Evolutionary conservation across 1,140 invertebrate genomes (phyloP).

Genomic region (Periplaneta americana): DNA sequence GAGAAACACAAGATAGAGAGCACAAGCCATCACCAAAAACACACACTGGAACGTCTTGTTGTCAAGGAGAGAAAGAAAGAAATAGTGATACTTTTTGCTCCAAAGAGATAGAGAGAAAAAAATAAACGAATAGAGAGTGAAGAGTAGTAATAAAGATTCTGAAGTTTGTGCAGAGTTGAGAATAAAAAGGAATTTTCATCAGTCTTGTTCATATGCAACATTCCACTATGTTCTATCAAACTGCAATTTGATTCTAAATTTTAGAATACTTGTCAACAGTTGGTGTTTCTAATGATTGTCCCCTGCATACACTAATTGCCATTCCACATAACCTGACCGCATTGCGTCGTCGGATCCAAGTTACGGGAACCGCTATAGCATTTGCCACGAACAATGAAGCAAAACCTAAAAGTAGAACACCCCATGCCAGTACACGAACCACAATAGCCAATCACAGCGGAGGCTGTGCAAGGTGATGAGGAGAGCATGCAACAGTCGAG

Average conservation of each 20-base stretch:
- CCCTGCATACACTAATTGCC: neutral
- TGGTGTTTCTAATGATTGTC: neutral
- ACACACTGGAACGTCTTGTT: conserved; percentile 6
- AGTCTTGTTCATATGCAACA: neutral
- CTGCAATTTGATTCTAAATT: neutral
- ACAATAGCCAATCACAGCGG: neutral
- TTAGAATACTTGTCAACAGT: neutral
- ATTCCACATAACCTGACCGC: neutral
- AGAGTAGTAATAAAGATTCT: neutral
- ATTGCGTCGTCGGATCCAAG: too few relatives aligned
- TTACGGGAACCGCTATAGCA: neutral
- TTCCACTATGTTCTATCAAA: neutral
- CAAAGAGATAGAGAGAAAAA: neutral
- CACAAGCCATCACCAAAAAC: conserved; percentile 17
- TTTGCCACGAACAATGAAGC: neutral
- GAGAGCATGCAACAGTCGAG: neutral
- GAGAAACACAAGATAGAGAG: conserved; percentile 23
- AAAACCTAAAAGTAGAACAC: neutral
- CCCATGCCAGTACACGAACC: neutral
- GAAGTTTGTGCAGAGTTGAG: conserved; percentile 4
- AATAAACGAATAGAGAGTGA: neutral
- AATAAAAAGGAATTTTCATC: neutral
- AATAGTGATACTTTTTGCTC: neutral
- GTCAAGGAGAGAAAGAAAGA: neutral
- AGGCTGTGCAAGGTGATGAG: neutral